Percentiles rank a stretch among this genome's conserved stretches.
phyloP scores from a whole-genome alignment of 2,113 vertebrate species.

The Collichthys lucidus region DNA sequence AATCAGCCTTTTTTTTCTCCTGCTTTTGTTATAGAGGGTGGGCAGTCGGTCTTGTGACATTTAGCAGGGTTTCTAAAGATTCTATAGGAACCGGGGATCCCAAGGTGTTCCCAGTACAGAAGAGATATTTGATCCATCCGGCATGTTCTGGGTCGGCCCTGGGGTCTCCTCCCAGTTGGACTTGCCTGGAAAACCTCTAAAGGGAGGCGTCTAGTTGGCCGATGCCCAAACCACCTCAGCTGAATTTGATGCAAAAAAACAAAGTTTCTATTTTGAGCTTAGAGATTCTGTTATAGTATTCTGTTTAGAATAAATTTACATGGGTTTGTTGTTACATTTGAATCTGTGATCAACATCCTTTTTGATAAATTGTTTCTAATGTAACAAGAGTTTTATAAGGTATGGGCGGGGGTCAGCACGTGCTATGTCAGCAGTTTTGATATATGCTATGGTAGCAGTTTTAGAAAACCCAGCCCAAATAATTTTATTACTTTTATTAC shows the following conservation, averaged over 20 bases:
- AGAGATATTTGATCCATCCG: not conserved
- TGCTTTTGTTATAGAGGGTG: not conserved
- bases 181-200: not conserved
- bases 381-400: no score
- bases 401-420: no score
- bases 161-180: slow-evolving; percentile 1
- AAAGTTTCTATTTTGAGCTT: not conserved
- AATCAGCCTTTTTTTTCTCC: slow-evolving; percentile 9
- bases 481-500: no score
- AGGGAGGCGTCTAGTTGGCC: not conserved
- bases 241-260: not conserved
- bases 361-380: no score
- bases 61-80: not conserved
- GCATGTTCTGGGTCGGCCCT: slow-evolving; percentile 15
- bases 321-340: no score
- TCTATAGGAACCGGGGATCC: not conserved
- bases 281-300: no score
- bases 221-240: slow-evolving; percentile 12
- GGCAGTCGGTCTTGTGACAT: not conserved
- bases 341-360: no score
- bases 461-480: no score
- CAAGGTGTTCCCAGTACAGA: not conserved
- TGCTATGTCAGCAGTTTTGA: no score
- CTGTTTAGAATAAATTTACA: no score
- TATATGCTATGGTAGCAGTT: no score